phyloP scores from a whole-genome alignment of 2,113 vertebrate genomes.

The Cephalopholis sonnerati region DNA sequence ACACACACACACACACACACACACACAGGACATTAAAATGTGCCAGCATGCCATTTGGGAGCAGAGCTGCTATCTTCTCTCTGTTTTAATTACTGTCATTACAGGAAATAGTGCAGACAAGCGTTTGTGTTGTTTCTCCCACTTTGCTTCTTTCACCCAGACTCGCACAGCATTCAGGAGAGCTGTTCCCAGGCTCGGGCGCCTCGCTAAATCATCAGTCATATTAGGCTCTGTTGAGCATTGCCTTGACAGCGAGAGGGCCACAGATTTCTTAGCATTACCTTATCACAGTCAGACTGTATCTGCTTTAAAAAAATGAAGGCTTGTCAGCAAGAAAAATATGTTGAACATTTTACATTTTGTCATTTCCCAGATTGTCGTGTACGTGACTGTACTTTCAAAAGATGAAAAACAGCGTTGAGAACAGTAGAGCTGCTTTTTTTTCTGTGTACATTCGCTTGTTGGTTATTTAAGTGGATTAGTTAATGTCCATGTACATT shows the following conservation, averaged over 20 bases:
- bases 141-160: constrained; percentile 40
- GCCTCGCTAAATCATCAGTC: constrained; percentile 58
- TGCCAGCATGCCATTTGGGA: constrained; percentile 56
- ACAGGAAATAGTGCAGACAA: constrained; percentile 64
- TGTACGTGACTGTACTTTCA: not conserved
- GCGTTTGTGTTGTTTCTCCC: constrained; percentile 55
- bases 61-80: constrained; percentile 58
- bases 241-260: constrained; percentile 39
- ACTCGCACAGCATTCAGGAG: constrained; percentile 38
- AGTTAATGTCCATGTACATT: not conserved
- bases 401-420: not conserved
- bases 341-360: constrained; percentile 49
- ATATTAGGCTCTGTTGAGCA: constrained; percentile 35
- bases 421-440: not conserved
- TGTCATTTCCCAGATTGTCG: constrained; percentile 51
- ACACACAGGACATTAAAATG: constrained; percentile 32
- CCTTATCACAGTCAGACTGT: constrained; percentile 51
- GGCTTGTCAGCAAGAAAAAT: constrained; percentile 55
- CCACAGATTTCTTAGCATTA: constrained; percentile 50
- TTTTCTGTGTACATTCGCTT: not conserved
- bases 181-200: constrained; percentile 55
- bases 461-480: not conserved
- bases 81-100: constrained; percentile 76
- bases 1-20: constrained; percentile 21
- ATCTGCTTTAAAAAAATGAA: constrained; percentile 60